Evolutionary conservation across 2,888 invertebrate genomes (phyloP).

Genomic region (Pyralis farinalis): DNA sequence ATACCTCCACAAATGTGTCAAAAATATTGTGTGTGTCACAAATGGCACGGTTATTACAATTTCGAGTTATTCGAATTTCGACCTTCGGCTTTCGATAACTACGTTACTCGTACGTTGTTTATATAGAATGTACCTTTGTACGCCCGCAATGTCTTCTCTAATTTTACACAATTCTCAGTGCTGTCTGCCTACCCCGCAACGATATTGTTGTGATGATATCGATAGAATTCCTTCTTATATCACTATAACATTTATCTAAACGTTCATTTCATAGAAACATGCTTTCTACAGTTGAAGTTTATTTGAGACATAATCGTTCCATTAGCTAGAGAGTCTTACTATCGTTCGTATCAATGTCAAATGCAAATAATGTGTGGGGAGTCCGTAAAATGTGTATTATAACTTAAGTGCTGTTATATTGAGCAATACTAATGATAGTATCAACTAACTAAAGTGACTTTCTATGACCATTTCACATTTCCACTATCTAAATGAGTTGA

Average conservation of each 20-base stretch:
- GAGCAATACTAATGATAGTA: slow-evolving; percentile 40
- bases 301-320: neutral
- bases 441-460: slow-evolving; percentile 42
- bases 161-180: too few relatives aligned
- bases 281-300: neutral
- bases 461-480: slow-evolving; percentile 49
- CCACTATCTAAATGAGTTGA: slow-evolving; percentile 49
- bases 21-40: too few relatives aligned
- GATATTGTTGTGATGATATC: too few relatives aligned
- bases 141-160: too few relatives aligned
- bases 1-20: too few relatives aligned
- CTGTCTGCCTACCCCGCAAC: too few relatives aligned
- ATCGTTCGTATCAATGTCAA: slow-evolving; percentile 17
- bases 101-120: too few relatives aligned
- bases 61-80: too few relatives aligned
- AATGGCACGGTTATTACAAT: too few relatives aligned
- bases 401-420: slow-evolving; percentile 39
- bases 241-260: neutral
- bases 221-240: too few relatives aligned
- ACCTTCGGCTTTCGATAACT: too few relatives aligned
- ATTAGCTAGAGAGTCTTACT: slow-evolving; percentile 2
- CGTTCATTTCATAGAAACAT: neutral
- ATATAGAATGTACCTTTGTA: too few relatives aligned
- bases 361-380: slow-evolving; percentile 32
- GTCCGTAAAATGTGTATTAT: slow-evolving; percentile 28